Evolutionary conservation across 2,113 vertebrate genomes (phyloP).

Genomic region (Urocitellus parryii): DNA sequence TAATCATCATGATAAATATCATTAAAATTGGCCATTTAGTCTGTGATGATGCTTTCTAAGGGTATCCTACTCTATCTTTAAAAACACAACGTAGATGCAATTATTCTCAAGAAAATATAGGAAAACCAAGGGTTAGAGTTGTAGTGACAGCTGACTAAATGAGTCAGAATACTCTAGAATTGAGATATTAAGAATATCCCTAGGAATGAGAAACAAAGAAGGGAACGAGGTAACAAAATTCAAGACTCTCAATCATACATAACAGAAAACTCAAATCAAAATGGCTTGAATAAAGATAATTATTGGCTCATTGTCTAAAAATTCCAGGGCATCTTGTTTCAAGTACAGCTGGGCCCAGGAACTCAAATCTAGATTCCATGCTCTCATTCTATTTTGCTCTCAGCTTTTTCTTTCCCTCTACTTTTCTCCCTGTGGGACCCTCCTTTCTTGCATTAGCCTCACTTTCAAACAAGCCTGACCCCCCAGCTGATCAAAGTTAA

Average conservation of each 20-base stretch:
- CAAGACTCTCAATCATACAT: neutral
- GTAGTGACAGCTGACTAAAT: neutral
- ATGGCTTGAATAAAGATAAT: neutral
- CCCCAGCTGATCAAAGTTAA: neutral
- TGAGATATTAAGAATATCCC: neutral
- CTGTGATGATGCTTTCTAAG: neutral
- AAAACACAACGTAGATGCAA: neutral
- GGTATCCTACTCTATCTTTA: neutral
- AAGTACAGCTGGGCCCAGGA: neutral
- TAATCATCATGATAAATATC: neutral
- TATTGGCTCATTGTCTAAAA: slow-evolving; percentile 20
- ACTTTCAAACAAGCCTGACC: neutral
- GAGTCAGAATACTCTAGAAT: neutral
- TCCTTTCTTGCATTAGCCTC: neutral
- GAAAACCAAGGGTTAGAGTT: neutral
- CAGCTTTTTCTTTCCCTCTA: neutral
- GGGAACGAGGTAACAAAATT: neutral
- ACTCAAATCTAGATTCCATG: neutral
- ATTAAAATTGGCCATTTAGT: neutral
- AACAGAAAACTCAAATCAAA: slow-evolving; percentile 38
- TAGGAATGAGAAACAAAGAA: neutral
- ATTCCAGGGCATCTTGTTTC: slow-evolving; percentile 31
- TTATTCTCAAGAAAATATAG: neutral
- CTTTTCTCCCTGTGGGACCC: neutral
- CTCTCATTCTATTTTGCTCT: neutral